Base-by-base conservation (phyloP, 2,888 invertebrate species). In the Aphrophora alni region DNA sequence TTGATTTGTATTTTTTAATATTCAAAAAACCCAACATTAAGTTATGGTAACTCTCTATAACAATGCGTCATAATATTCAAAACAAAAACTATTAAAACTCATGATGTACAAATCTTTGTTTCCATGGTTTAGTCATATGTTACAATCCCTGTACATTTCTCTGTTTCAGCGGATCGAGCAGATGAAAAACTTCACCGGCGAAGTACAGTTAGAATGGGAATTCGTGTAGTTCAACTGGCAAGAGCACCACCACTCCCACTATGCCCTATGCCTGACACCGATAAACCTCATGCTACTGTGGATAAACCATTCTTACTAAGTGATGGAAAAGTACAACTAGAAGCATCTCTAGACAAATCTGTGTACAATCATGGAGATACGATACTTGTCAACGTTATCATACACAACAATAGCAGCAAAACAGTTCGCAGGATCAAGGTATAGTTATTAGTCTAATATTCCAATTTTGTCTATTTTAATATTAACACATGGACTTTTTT, bases 261-360 rank as follows among this genome's bases (percentile, higher is more conserved):
- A 33, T 81, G 72, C 83, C 82, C 8, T 51, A 76, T 79, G 71
- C 59, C 80, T 0, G 91, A 93, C 24, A 21, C 59, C 21, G 21
- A 21, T 5, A 59, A 59, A 21, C 95, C 96, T 1, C 92, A 92
- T 81, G 94, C 93, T 0, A 89, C 91, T 0, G 93, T 94, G 10
- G 95, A 95, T 86, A 96, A 96, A 86, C 95, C 94, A n/a, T 96
- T 96, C 87, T 90, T 97, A 44, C 90, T 97, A 77, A 95, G 95
- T 85, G 95, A 96, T 85, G 97, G 97, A 75, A 91, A 88, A 87
- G 84, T 97, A 82, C 92, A 93, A 84, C 88, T 97, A 75, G 93
- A 95, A 86, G 95, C 95, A 1, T 93, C 93, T 86, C 89, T 97
- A 85, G 95, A 97, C 88, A 95, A 94, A 86, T 93, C 94, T 33